Evolutionary conservation across 2,888 invertebrate genomes (phyloP).

Genomic region (Campaea margaritaria): DNA sequence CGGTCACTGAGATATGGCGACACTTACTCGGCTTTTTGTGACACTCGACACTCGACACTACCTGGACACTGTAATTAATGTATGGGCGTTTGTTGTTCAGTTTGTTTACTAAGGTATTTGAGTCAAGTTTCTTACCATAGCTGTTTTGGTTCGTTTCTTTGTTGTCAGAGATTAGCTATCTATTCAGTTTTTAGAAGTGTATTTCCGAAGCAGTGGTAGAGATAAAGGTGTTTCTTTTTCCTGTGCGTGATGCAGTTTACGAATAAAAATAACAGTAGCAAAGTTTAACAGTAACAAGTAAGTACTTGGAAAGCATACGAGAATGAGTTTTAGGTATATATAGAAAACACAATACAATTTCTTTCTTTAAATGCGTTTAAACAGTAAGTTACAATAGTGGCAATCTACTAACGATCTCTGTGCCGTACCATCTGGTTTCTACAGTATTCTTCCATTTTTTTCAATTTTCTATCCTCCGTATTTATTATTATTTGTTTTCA

Average conservation of each 20-base stretch:
- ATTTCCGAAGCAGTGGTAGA: too few relatives aligned
- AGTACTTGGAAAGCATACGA: too few relatives aligned
- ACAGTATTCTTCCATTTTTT: conserved; percentile 68
- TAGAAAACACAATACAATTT: too few relatives aligned
- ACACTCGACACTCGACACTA: conserved; percentile 19
- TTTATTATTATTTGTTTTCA: conserved; percentile 85
- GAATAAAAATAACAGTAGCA: too few relatives aligned
- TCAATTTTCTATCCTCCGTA: conserved; percentile 69
- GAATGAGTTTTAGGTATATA: too few relatives aligned
- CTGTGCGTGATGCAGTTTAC: too few relatives aligned
- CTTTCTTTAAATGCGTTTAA: too few relatives aligned
- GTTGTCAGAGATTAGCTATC: too few relatives aligned
- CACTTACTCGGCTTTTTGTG: conserved; percentile 34
- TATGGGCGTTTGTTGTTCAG: conserved; percentile 24
- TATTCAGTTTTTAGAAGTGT: too few relatives aligned
- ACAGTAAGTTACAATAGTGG: background rate
- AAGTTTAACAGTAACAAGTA: too few relatives aligned
- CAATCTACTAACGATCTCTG: background rate
- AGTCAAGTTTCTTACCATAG: background rate
- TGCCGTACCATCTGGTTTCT: conserved; percentile 19
- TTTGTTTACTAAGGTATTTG: conserved; percentile 14
- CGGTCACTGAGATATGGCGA: conserved; percentile 48
- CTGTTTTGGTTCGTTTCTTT: too few relatives aligned
- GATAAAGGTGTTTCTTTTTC: too few relatives aligned
- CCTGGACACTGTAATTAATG: conserved; percentile 19